Base-by-base conservation (phyloP, 2,113 vertebrate genomes). In the Ariopsis seemanni region DNA sequence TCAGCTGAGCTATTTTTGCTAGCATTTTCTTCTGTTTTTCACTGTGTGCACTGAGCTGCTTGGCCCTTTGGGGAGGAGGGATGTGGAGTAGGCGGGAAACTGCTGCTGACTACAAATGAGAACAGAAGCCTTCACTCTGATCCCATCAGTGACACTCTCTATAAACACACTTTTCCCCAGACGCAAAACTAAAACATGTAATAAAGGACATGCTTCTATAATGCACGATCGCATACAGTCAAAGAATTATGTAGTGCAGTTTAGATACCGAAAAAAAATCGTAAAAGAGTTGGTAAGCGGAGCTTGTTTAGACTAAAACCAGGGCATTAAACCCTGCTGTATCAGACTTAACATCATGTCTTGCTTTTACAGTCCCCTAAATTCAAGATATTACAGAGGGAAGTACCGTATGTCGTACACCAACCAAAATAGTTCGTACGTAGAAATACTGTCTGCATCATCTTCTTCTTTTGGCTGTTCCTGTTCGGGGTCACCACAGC, bases 31-130 rank as follows among this genome's bases (percentile, higher is more conserved):
- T 79, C 30, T 69, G 52, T 69, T 88, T 88, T 88, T 79, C 82
- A 79, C 74, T 58, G 58, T 88, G 72, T 84, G 72, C 72, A 72
- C 62, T 72, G 30, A 84, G 88, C 53, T 63, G 78, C n/a, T 30
- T 63, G 63, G 2, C 60, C 83, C 82, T 84, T 53, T 84, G 88
- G 79, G 63, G 75, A 91, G 85, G 87, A 71, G 65, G 48, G 71
- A 63, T 87, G 82, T 78, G 65, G 85, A 88, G 92, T 91, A 92
- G 92, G 91, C 48, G 90, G 92, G 89, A n/a, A 88, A 81, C 91
- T 86, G 82, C 83, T 72, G 88, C 89, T 79, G 93, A 94, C 91
- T 93, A 92, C 92, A 94, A 94, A 95, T 94, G 91, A 93, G 90
- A 88, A 58, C n/a, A 84, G 74, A 50, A 84, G 62, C 67, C 82